Evolutionary conservation across 2,888 invertebrate species (phyloP), one percentile per base, ranked within the genome.

Genomic region (Cheilosia grossa): DNA sequence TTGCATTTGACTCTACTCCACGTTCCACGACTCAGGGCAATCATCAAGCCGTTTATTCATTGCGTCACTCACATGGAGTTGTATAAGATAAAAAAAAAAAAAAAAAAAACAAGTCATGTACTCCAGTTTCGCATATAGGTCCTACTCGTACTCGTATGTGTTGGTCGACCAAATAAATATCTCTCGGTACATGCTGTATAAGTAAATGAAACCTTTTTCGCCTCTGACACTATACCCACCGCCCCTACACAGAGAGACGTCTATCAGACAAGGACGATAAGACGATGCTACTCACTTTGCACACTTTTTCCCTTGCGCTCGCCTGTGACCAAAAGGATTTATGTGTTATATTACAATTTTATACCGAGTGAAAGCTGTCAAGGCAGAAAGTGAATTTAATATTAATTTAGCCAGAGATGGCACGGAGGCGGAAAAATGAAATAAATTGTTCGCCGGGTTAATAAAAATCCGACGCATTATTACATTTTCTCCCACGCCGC

Each of bases 351-450:
- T 82, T 79, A 80, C 80, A 80, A 53, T 80, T 80, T 74, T 66
- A 58, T 56, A 64, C 67, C 64, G 80, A 83, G 74, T 83, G 83
- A 83, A 83, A 64, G 83, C 83, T 83, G 83, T 83, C 83, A 83
- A 24, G 83, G 54, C 79, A 59, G 74, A 79, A 21, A 80, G 74
- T 80, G 64, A 83, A 83, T 83, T 82, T 83, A 74, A 83, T 83
- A 83, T 83, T 83, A 74, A 79, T 80, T 49, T 67, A 67, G 67
- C 67, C 44, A 27, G 61, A 42, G 42, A 56, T 30, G 56, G 19
- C 2, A 47, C 17, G 19, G 17, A 9, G 17, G 51, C 24, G 24
- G 21, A 21, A 51, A 78, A 78, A 72, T 67, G 67, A 72, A 78
- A 73, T 79, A 82, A 54, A 82, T 78, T 78, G 66, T 73, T 49